Evolutionary conservation across 2,888 invertebrate species (phyloP).

Genomic region (Saturnia japonica): DNA sequence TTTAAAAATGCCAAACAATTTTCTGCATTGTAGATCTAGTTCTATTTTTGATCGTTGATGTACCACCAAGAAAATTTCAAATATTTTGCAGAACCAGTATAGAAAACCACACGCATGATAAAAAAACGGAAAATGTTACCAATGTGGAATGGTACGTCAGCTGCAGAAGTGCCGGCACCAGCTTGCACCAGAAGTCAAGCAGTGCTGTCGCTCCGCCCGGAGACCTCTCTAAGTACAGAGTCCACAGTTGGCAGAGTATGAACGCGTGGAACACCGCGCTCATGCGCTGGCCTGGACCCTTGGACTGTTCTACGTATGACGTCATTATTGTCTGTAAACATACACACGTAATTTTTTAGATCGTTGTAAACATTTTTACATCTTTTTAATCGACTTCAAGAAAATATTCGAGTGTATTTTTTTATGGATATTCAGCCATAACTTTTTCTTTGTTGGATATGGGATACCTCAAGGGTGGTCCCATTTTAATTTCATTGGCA

Average conservation of each 20-base stretch:
- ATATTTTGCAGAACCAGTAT: too few relatives aligned
- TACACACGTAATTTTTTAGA: background rate
- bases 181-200: constrained; percentile 99
- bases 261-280: constrained; percentile 98
- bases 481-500: too few relatives aligned
- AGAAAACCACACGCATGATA: too few relatives aligned
- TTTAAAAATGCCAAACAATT: too few relatives aligned
- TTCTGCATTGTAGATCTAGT: too few relatives aligned
- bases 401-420: too few relatives aligned
- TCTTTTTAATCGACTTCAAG: too few relatives aligned
- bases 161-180: constrained; percentile 97
- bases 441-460: too few relatives aligned
- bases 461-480: too few relatives aligned
- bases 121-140: constrained; percentile 76
- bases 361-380: background rate
- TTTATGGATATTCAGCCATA: too few relatives aligned
- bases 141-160: constrained; percentile 90
- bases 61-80: too few relatives aligned
- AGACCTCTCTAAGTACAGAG: constrained; percentile 96
- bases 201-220: constrained; percentile 87
- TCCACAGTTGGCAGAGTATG: constrained; percentile 99
- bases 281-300: constrained; percentile 91
- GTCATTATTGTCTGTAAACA: constrained; percentile 89
- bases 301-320: constrained; percentile 97
- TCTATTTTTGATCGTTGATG: too few relatives aligned